Conservation (phyloP, 2,113 vertebrate genomes). For the Prinia subflava region DNA sequence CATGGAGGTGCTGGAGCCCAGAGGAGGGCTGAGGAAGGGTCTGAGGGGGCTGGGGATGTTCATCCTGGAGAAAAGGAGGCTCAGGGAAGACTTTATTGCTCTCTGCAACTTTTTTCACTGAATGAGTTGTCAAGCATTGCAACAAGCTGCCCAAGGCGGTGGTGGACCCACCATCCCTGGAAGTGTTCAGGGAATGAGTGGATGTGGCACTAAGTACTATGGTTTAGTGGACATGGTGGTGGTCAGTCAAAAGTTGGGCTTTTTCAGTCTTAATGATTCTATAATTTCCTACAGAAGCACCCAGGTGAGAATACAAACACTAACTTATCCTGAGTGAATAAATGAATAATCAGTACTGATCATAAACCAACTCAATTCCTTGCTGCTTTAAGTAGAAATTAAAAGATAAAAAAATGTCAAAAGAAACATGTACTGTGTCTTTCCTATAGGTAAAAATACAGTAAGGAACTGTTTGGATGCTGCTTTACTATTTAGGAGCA, state of each 20-base stretch:
- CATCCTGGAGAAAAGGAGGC: no score
- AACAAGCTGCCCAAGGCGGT: neutral
- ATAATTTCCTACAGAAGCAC: neutral
- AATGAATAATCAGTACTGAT: neutral
- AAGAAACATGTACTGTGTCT: neutral
- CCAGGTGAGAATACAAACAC: neutral
- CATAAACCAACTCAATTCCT: neutral
- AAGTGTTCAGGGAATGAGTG: neutral
- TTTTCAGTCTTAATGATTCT: neutral
- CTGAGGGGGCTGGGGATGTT: neutral
- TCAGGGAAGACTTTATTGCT: neutral
- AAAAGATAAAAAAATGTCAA: neutral
- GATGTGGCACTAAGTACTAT: fast-evolving
- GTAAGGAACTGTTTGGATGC: neutral
- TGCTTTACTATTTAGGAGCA: neutral
- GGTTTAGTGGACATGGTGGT: neutral
- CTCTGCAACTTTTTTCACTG: neutral
- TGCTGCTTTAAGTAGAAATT: neutral
- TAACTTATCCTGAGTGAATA: neutral
- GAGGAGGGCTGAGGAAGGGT: neutral
- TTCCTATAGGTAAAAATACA: neutral
- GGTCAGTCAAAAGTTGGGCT: neutral
- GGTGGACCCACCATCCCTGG: no score
- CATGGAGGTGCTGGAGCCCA: neutral
- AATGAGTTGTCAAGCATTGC: neutral